Percentiles rank a stretch among this genome's conserved stretches.
Conservation (phyloP, 2,888 invertebrate species). For the Ormyrus thymus region DNA sequence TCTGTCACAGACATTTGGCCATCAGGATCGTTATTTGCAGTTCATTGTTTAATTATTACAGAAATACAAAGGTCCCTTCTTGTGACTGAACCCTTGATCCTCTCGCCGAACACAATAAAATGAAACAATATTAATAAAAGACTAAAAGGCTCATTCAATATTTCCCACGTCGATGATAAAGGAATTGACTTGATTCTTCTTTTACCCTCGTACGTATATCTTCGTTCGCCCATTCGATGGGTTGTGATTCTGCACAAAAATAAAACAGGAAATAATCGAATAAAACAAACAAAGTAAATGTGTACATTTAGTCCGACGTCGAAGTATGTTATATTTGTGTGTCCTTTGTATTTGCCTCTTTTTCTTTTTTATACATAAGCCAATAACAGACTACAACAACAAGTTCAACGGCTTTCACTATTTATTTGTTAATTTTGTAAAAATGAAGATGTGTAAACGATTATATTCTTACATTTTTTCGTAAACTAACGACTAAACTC, state of each 20-base stretch:
- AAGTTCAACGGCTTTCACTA: no score
- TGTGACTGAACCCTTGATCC: conserved; percentile 31
- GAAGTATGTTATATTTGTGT: neutral
- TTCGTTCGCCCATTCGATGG: conserved; percentile 27
- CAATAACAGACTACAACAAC: no score
- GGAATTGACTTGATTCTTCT: conserved; percentile 27
- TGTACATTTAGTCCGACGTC: conserved; percentile 10
- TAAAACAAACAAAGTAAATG: conserved; percentile 5
- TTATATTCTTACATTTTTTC: neutral
- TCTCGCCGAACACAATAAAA: conserved; percentile 47
- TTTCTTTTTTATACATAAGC: conserved; percentile 14
- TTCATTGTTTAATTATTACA: conserved; percentile 14
- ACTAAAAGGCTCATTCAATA: conserved; percentile 14
- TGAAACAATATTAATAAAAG: conserved; percentile 23
- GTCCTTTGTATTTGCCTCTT: neutral
- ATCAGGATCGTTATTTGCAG: conserved; percentile 34
- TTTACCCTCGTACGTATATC: conserved; percentile 22
- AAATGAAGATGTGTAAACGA: conserved; percentile 2
- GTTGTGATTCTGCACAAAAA: conserved; percentile 49
- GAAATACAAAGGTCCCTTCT: conserved; percentile 8
- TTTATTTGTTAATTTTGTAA: no score
- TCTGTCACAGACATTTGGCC: conserved; percentile 19
- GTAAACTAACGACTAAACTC: neutral
- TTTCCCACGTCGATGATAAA: conserved; percentile 17
- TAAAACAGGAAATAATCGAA: conserved; percentile 7